Percentiles rank a stretch among this genome's conserved stretches.
Conservation (phyloP, 2,888 invertebrate species). For the Sesamia inferens region DNA sequence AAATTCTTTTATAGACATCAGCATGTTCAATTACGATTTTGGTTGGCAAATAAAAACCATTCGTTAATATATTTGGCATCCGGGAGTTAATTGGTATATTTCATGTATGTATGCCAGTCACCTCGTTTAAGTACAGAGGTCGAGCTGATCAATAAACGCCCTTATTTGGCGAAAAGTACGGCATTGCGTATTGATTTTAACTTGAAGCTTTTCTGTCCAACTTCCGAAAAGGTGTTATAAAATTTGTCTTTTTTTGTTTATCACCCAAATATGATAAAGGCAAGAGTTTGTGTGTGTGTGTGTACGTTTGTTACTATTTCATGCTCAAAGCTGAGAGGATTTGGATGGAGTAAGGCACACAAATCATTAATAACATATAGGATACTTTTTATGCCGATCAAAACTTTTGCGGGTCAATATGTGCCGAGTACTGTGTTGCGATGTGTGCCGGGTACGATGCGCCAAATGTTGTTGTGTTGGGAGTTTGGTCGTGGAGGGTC, state of each 20-base stretch:
- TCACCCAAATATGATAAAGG: no score
- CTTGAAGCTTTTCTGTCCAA: background rate
- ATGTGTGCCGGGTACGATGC: no score
- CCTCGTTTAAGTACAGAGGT: slow-evolving; percentile 3
- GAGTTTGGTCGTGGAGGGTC: no score
- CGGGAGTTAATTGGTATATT: slow-evolving; percentile 40
- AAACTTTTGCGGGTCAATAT: no score
- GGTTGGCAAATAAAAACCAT: background rate
- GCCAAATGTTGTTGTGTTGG: no score
- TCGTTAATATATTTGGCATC: slow-evolving; percentile 8
- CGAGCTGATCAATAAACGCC: slow-evolving; percentile 39
- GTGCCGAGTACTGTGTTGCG: no score
- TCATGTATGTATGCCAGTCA: slow-evolving; percentile 37
- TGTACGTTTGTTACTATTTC: no score
- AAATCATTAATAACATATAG: no score
- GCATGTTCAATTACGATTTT: background rate
- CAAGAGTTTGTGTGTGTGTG: no score
- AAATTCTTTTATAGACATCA: background rate
- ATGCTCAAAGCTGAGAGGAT: no score
- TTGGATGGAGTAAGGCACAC: no score
- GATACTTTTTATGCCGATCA: no score
- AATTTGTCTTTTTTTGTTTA: background rate
- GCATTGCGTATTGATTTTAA: slow-evolving; percentile 12
- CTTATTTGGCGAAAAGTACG: slow-evolving; percentile 12
- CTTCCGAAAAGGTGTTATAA: background rate